These are phyloP conservation scores for Paragorgia papillata DNA, from an alignment of 92 coral and sea anemone genomes.

Conservation along the genomic window DNA sequence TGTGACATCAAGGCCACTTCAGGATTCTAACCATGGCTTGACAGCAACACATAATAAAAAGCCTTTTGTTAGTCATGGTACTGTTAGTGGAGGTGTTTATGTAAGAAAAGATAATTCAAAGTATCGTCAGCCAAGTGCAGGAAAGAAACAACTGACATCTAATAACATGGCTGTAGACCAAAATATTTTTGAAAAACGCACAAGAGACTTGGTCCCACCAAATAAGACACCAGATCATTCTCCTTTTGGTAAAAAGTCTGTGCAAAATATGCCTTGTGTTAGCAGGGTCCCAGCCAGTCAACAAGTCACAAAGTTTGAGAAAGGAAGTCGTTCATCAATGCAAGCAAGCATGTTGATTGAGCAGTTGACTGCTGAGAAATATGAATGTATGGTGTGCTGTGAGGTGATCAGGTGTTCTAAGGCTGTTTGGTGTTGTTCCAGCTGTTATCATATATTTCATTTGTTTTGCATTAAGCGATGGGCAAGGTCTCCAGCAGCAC, in stretches of 20 bases:
- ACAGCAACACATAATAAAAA: not conserved
- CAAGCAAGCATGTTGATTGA: constrained; percentile 89
- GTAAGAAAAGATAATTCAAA: constrained; percentile 1
- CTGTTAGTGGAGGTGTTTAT: constrained; percentile 32
- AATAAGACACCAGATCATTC: not conserved
- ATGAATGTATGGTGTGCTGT: constrained; percentile 99
- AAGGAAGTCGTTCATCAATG: constrained; percentile 47
- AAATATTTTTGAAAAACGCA: not conserved
- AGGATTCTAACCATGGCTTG: not conserved
- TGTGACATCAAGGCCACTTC: not conserved
- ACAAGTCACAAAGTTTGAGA: not conserved
- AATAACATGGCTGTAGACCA: not conserved
- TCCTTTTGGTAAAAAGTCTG: not conserved
- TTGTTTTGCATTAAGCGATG: constrained; percentile 84
- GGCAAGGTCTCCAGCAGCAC: constrained; percentile 88
- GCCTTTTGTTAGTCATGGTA: constrained; percentile 22
- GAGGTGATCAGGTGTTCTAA: constrained; percentile 74
- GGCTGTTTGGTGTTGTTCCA: constrained; percentile 87
- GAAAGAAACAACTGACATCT: not conserved
- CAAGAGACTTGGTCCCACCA: not conserved
- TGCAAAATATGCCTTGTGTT: not conserved
- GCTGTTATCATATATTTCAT: constrained; percentile 91
- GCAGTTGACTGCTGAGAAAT: constrained; percentile 80
- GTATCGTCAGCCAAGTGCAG: not conserved
- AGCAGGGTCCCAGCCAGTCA: not conserved